These are phyloP conservation scores for Callipepla squamata DNA, from an alignment of 2,113 vertebrate species.

Conservation along the genomic window DNA sequence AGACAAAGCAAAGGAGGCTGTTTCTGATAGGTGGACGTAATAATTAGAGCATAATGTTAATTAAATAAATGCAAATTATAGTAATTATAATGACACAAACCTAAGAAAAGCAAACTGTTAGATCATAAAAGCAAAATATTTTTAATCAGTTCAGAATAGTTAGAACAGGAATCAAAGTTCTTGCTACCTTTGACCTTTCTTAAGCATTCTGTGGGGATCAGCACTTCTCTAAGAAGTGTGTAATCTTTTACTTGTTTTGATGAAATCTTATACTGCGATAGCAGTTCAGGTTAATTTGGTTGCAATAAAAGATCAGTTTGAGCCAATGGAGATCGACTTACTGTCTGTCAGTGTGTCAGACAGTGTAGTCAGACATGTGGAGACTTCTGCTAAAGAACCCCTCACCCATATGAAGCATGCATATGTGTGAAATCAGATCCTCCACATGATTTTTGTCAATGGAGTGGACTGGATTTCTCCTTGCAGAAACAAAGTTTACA, in stretches of 20 bases:
- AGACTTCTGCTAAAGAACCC: background rate
- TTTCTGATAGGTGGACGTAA: background rate
- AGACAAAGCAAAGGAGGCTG: background rate
- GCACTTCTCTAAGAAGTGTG: background rate
- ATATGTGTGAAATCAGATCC: background rate
- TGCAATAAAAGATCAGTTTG: background rate
- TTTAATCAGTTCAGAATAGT: background rate
- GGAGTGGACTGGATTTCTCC: background rate
- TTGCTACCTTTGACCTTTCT: background rate
- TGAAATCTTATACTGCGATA: background rate
- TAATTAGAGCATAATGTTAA: background rate
- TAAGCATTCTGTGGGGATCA: background rate
- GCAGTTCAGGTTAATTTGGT: background rate
- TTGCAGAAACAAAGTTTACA: background rate
- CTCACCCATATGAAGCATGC: background rate
- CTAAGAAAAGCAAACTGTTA: background rate
- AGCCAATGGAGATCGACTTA: background rate
- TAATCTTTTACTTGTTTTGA: slow-evolving; percentile 51
- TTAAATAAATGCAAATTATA: background rate
- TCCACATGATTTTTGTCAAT: background rate
- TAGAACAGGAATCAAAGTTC: background rate
- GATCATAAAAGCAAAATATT: background rate
- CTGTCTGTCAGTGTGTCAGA: background rate
- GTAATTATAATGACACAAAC: background rate
- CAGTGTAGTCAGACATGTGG: background rate